Base-by-base conservation (phyloP, 2,797 vertebrate species). In the Chloroceryle inda region DNA sequence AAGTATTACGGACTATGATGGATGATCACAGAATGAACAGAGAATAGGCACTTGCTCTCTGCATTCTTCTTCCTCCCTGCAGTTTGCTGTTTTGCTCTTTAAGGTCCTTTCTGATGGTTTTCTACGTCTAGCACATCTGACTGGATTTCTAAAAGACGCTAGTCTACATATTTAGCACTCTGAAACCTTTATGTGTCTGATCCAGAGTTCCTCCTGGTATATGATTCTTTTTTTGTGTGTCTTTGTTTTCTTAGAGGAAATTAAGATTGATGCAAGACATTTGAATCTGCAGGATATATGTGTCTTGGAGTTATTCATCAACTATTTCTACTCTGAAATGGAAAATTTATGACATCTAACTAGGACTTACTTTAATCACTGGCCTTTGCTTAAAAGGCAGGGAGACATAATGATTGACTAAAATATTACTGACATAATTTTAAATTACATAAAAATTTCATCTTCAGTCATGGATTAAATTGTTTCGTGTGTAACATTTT, bases 401-500 rank as follows among this genome's bases (percentile, higher is more conserved):
- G 27, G 52, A 89, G 59, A 67, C 44, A 87, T 71, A 73, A 16
- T 56, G 81, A 88, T 82, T 80, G 68, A 88, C 87, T 92, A 71
- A 88, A 94, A 88, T 80, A 85, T 52, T 88, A 67, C 24, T 89
- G 85, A 68, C 78, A 5, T 40, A 40, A 40, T 40, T 40, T 40
- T 40, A 40, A 40, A 40, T 40, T 40, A 40, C 38, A 40, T 40
- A 94, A 94, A 80, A 8, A 56, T 92, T 92, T 85, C 89, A 58
- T 89, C 68, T 89, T 92, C 78, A 83, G 61, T 85, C 33, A 64
- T n/a, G 71, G 61, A 85, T 91, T 80, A 83, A 91, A 85, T 58
- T 59, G 24, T 29, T 97, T 88, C 18, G 8, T 63, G 50, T 42
- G 49, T 45, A 83, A 88, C 1, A 61, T 83, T 91, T 96, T 94